A percentile compares a stretch with the other conserved stretches of the same genome.
Conservation (phyloP, 2,888 invertebrate genomes). For the Erannis defoliaria region DNA sequence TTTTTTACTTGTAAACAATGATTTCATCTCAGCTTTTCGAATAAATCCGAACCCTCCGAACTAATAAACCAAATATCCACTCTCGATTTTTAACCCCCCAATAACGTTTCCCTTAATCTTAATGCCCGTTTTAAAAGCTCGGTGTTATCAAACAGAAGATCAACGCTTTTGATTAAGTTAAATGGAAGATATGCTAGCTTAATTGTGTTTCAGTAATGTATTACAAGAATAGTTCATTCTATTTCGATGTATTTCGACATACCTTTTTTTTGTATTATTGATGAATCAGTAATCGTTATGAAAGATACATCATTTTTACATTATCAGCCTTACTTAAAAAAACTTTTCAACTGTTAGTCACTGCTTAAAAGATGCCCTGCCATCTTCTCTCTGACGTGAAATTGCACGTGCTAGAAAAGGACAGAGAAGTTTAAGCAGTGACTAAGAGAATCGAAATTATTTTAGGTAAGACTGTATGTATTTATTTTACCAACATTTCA, state of each 20-base stretch:
- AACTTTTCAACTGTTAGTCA: too few species aligned
- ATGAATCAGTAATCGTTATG: not conserved
- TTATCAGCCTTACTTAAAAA: too few species aligned
- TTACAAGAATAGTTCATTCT: too few species aligned
- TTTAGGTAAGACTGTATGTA: too few species aligned
- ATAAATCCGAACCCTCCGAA: constrained; percentile 32
- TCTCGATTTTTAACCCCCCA: constrained; percentile 48
- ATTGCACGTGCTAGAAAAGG: too few species aligned
- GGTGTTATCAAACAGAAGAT: constrained; percentile 64
- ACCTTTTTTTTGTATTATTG: not conserved
- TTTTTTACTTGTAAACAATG: constrained; percentile 8
- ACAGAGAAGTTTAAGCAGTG: too few species aligned
- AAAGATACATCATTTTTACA: too few species aligned
- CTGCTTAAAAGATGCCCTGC: too few species aligned
- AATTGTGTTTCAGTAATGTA: not conserved
- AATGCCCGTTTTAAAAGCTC: constrained; percentile 67
- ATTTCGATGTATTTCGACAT: too few species aligned
- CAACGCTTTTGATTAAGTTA: constrained; percentile 17
- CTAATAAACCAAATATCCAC: constrained; percentile 45
- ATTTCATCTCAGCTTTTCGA: constrained; percentile 2
- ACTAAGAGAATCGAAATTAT: too few species aligned
- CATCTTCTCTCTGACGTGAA: too few species aligned
- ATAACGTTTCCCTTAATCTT: constrained; percentile 69
- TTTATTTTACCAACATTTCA: too few species aligned
- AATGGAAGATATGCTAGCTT: not conserved